Conservation (phyloP, 2,113 vertebrate genomes). For the Chlorocebus sabaeus region DNA sequence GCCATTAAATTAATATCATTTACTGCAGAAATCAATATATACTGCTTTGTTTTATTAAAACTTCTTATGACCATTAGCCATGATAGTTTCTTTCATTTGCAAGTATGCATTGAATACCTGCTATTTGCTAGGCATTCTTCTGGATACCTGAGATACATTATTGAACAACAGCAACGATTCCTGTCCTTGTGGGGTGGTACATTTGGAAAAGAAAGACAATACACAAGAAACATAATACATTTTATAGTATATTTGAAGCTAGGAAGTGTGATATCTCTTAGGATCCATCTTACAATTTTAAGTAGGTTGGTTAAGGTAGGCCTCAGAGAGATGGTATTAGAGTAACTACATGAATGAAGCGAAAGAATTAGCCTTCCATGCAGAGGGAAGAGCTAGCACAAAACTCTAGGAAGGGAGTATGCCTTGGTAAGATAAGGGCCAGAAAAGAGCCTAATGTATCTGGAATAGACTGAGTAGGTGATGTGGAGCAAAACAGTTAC, state of each 20-base stretch:
- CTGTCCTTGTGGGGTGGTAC: background rate
- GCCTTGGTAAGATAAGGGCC: background rate
- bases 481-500: background rate
- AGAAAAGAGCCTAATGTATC: background rate
- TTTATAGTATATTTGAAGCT: background rate
- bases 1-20: background rate
- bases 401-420: background rate
- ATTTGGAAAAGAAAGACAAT: background rate
- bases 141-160: background rate
- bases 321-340: background rate
- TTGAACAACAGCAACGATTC: background rate
- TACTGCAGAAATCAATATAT: constrained; percentile 22
- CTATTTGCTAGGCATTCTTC: background rate
- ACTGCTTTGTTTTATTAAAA: background rate
- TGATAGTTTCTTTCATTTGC: background rate
- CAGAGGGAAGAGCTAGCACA: background rate
- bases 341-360: background rate
- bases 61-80: background rate
- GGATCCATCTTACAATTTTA: background rate
- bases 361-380: background rate
- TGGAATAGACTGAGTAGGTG: background rate
- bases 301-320: background rate
- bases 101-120: background rate
- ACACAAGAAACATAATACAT: background rate
- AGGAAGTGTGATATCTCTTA: background rate